Evolutionary conservation across 1,140 invertebrate species (phyloP), one percentile per base, ranked within the genome.

Genomic region (Harpegnathos saltator): DNA sequence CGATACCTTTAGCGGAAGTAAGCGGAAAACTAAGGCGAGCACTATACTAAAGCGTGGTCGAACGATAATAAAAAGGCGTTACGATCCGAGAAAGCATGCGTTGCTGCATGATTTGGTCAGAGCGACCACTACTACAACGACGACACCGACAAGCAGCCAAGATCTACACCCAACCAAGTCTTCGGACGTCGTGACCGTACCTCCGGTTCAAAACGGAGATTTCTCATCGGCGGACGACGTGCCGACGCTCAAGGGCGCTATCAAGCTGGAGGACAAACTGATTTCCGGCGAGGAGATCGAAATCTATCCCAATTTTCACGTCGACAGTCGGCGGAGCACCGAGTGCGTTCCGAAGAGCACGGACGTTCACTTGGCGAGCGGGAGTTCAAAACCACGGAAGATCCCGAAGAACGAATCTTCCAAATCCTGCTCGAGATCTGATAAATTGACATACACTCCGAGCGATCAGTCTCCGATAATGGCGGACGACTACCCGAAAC

Each of bases 31-130:
- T 48, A 62, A n/a, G n/a, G n/a, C 84, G 48, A 90, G 68, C 29
- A 83, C 89, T 71, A 89, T 92, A 56, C 85, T 93, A 66, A 93
- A 91, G 82, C 91, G 92, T 62, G 91, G 92, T 52, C 91, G 92
- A 72, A 92, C 91, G 15, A 91, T 93, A 19, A 44, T 90, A 84
- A 93, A 91, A 63, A 90, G 61, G 19, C 85, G 81, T 52, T 73
- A 78, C 12, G 89, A 92, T 19, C 54, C 75, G 38, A 90, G 73
- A 59, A 91, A 90, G 65, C 56, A 63, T 15, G 15, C 11, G 5
- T 68, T 82, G 17, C 68, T 54, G 63, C 38, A 29, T 56, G 59
- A 61, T 29, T 17, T 82, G 5, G 26, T 65, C 0, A 82, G 63
- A 69, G 15, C 44, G 22, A 72, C 26, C 0, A 62, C 7, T 0